Evolutionary conservation across 2,797 vertebrate species (phyloP), one percentile per base, ranked within the genome.

Genomic region (Pachyuromys duprasi): DNA sequence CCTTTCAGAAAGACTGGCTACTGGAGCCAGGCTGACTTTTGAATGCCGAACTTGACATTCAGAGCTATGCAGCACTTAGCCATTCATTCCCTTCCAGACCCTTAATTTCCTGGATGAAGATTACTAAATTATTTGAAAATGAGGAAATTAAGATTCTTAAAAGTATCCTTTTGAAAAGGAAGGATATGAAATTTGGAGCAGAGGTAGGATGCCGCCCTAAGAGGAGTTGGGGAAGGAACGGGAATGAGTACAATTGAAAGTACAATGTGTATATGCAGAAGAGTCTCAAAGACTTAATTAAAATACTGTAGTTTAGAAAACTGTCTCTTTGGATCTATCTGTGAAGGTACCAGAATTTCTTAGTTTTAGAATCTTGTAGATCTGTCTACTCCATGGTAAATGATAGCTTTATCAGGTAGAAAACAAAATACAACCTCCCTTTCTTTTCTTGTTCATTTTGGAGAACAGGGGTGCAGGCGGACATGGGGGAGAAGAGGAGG

Each of bases 341-440:
- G 70, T 72, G 39, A 80, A 63, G 63, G n/a, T 62, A 49, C 94
- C 74, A 94, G 79, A 82, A 90, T 65, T 55, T 89, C n/a, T 91
- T 76, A 28, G 31, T 92, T 90, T 65, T 91, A 65, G 49, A 88
- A 80, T 84, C 14, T 9, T 83, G 57, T 57, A 93, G 67, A 80
- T 69, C 45, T 60, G 82, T 6, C 39, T 3, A 28, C 7, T 14
- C 11, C 17, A 1, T 3, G 20, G 28, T 18, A 18, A 31, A 17
- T 36, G 2, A 55, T 36, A 22, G 18, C 14, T 55, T 3, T 36
- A 26, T 42, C 62, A n/a, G 31, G 60, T 82, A 86, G 33, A 67
- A 74, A 75, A 62, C 17, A 42, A 26, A 5, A 3, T 3, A 5
- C 49, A 72, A 62, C 22, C 20, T 83, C 63, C 12, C 11, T 89